These are phyloP conservation scores for Formicarius rufipectus DNA, from an alignment of 2,113 vertebrate species.

Conservation along the genomic window DNA sequence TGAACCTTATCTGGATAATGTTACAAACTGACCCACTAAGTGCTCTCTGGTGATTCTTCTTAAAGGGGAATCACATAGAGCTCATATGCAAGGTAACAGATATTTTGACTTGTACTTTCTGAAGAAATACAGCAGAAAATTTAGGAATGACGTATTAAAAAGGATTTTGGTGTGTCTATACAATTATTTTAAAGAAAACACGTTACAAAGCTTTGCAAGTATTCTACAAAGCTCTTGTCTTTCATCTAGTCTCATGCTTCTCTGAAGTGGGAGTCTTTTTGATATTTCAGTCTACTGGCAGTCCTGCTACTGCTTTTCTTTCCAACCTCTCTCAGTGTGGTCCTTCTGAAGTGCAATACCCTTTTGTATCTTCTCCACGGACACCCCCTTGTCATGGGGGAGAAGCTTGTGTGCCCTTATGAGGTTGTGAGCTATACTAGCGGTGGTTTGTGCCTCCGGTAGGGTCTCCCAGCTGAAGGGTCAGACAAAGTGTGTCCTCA, in stretches of 20 bases:
- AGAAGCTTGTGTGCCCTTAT: no score
- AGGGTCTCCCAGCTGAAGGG: no score
- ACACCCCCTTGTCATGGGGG: no score
- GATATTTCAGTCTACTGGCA: neutral
- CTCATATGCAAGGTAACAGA: neutral
- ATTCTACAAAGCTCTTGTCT: neutral
- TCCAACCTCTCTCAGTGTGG: neutral
- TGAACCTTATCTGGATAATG: neutral
- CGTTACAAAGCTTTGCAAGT: neutral
- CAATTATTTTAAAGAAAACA: neutral
- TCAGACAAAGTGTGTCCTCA: no score
- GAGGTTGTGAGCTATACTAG: no score
- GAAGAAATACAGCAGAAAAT: neutral
- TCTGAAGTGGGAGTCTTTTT: neutral
- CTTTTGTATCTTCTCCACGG: no score
- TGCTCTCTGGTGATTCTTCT: neutral
- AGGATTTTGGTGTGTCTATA: neutral
- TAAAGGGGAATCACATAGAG: neutral
- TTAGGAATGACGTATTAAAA: neutral
- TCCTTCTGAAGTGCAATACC: neutral
- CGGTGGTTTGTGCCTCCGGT: no score
- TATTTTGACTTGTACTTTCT: neutral
- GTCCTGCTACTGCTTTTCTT: neutral
- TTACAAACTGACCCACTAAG: neutral
- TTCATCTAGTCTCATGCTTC: neutral